Evolutionary conservation across 30 jellyfish, hydroid and myxozoan species (phyloP), one percentile per base, ranked within the genome.

Genomic region (Aurelia coerulea): DNA sequence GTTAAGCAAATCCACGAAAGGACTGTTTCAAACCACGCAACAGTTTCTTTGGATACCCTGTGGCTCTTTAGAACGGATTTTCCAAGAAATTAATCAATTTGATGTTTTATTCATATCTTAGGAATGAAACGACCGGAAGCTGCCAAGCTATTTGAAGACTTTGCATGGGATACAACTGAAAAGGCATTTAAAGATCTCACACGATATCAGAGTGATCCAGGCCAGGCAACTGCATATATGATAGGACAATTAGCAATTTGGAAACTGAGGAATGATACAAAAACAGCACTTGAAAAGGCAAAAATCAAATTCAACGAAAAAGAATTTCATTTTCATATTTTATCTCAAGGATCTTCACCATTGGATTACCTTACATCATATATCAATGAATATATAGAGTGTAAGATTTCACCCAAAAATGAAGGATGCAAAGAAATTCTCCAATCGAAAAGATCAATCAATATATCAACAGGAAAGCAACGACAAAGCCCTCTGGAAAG

Each of bases 161-260:
- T 70, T 69, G 99, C 99, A 12, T 94, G 97, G 99, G 97, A 89
- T 68, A 84, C 91, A 9, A 83, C 99, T 11, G 98, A 93, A 50
- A 93, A 93, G 65, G 91, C 98, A n/a, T 51, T 50, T 32, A 94
- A 94, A 84, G 99, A 94, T 66, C 84, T 95, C 1, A 82, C 96
- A 12, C 77, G 99, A 18, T 94, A 94, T 81, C 92, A 90, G 83
- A 89, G 99, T 69, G 97, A 65, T 65, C 97, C 99, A 13, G 99
- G 99, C 9, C 99, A 94, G 77, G 99, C 99, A 10, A 94, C 99
- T 6, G 99, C 99, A 17, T 94, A 94, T 74, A 94, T 94, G 99
- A 94, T 94, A 64, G 99, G 99, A 23, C 99, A 94, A 77, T 79
- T 94, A 70, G 96, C 96, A 14, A 94, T 94, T 10, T 94, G 99